A percentile compares a stretch with the other conserved stretches of the same genome.
Evolutionary conservation across 2,113 vertebrate genomes (phyloP).

Genomic region (Neogale vison): DNA sequence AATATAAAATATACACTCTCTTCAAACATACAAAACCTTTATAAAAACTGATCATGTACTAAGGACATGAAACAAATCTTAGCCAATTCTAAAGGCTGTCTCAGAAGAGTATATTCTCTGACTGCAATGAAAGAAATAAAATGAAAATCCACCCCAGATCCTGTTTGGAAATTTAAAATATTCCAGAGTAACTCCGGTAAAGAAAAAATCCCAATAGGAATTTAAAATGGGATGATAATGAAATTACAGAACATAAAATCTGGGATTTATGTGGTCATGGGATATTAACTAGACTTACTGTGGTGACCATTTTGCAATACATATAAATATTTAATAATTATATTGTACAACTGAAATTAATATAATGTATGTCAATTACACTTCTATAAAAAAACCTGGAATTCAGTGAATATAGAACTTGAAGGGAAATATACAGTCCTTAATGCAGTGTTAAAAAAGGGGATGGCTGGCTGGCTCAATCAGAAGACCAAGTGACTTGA

Average conservation of each 20-base stretch:
- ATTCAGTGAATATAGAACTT: not conserved
- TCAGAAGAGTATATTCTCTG: not conserved
- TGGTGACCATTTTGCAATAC: not conserved
- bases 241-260: not conserved
- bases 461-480: too few relatives aligned
- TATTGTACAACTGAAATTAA: not conserved
- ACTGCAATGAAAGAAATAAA: not conserved
- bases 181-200: not conserved
- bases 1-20: not conserved
- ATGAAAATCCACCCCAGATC: not conserved
- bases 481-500: not conserved
- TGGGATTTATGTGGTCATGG: not conserved
- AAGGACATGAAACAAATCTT: not conserved
- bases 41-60: not conserved
- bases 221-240: not conserved
- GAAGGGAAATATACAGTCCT: not conserved
- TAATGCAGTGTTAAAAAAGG: not conserved
- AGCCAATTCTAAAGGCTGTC: not conserved
- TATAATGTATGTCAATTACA: not conserved
- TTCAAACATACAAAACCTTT: not conserved
- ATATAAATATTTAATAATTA: not conserved
- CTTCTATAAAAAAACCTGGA: not conserved
- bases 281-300: not conserved
- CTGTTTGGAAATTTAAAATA: not conserved
- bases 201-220: not conserved